phyloP scores from a whole-genome alignment of 2,888 invertebrate species.

The Phyllotreta cruciferae region DNA sequence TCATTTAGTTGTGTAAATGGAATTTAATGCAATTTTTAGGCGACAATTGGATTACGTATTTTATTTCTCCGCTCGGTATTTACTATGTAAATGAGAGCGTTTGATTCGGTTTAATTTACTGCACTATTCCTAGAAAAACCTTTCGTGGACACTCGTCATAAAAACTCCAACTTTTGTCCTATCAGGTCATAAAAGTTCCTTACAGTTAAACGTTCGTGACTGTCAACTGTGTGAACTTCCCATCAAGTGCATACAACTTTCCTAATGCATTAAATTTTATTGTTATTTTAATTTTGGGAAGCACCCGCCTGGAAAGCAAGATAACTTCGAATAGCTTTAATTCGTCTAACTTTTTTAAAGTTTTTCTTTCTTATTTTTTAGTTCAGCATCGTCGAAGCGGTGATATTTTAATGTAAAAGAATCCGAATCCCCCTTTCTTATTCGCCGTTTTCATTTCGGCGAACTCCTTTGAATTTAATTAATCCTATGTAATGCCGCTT shows the following conservation, averaged over 20 bases:
- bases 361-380: slow-evolving; percentile 24
- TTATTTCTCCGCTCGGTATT: background rate
- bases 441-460: slow-evolving; percentile 21
- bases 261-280: slow-evolving; percentile 46
- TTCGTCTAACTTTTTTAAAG: slow-evolving; percentile 35
- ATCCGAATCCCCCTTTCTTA: slow-evolving; percentile 26
- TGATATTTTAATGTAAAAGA: slow-evolving; percentile 34
- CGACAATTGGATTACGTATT: too few species aligned
- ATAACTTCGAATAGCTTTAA: slow-evolving; percentile 48
- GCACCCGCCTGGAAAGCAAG: slow-evolving; percentile 47
- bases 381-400: slow-evolving; percentile 27
- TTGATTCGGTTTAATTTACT: slow-evolving; percentile 9
- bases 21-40: too few species aligned
- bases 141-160: slow-evolving; percentile 26
- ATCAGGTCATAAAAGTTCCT: slow-evolving; percentile 25
- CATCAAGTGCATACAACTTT: slow-evolving; percentile 32
- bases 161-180: slow-evolving; percentile 24
- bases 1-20: too few species aligned
- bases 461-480: slow-evolving; percentile 32
- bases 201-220: slow-evolving; percentile 25
- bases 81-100: background rate
- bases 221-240: slow-evolving; percentile 30
- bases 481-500: slow-evolving; percentile 27
- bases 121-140: slow-evolving; percentile 6
- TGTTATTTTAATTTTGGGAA: slow-evolving; percentile 50